Base-by-base conservation (phyloP, 1,140 invertebrate genomes). In the Thaumetopoea pityocampa region DNA sequence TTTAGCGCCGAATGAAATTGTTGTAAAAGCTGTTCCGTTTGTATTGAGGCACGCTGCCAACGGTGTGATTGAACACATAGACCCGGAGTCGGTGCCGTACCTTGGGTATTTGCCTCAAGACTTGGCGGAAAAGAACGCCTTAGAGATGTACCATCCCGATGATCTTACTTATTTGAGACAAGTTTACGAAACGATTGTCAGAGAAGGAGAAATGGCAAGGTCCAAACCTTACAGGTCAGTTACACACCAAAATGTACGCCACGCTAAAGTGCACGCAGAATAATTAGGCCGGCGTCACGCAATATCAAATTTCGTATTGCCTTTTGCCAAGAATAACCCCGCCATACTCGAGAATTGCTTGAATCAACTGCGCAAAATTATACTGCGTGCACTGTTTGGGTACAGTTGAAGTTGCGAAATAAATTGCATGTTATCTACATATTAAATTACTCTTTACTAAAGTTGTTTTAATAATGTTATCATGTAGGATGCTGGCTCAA, bases 91-190 rank as follows among this genome's bases (percentile, higher is more conserved):
- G 5, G 92, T 96, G 0, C 90, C 91, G 7, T 92, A 94, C 55
- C 86, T 97, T 41, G 96, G 96, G 0, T 96, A 94, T 73, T 71
- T 96, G 32, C 96, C 96, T 0, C 95, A 97, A 71, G 95, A 97
- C 64, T 88, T 97, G 53, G 85, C 93, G 11, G 92, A 93, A 0
- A 90, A 89, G 49, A 93, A 93, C 16, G 88, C 96, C 4, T 91
- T 97, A 65, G 91, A 94, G 54, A 92, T 95, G 57, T 97, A 96
- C 68, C 94, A 97, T 81, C 93, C 94, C 0, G 92, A 94, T 55
- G 96, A 97, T 74, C 77, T 97, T 55, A 73, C 86, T 0, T 88
- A 91, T 50, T 83, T 97, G 26, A 93, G 93, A 76, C 91, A 93
- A 55, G 89, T 94, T 17, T 97, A 97, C 78, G 90, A 94, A 81